These are phyloP conservation scores for Idaea dimidiata DNA, from an alignment of 2,888 invertebrate genomes.

Conservation along the genomic window DNA sequence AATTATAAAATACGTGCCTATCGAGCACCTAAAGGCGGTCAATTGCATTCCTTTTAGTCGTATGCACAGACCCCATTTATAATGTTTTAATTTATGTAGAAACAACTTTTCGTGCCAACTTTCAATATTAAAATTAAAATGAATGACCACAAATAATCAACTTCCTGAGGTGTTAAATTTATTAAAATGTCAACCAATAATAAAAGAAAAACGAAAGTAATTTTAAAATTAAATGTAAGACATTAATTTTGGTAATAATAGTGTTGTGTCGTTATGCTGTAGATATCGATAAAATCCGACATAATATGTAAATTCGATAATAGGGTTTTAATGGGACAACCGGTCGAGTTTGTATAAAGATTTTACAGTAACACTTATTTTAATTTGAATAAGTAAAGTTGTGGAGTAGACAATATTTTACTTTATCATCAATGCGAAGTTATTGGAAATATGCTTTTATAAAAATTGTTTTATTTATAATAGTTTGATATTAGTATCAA, in stretches of 20 bases:
- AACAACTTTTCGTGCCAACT: not conserved
- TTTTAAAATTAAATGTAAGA: constrained; percentile 5
- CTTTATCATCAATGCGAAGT: not conserved
- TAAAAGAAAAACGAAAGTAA: not conserved
- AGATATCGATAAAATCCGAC: constrained; percentile 51
- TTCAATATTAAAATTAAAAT: constrained; percentile 17
- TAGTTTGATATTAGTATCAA: too few species aligned
- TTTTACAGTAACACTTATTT: constrained; percentile 50
- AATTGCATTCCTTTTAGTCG: too few species aligned
- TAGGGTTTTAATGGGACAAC: constrained; percentile 69
- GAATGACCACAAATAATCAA: not conserved
- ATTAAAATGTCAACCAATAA: not conserved
- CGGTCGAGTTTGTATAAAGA: constrained; percentile 58
- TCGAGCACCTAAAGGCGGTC: too few species aligned
- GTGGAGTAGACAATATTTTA: constrained; percentile 26
- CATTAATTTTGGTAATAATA: constrained; percentile 23
- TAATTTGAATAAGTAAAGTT: constrained; percentile 37
- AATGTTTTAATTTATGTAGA: not conserved
- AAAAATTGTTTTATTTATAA: too few species aligned
- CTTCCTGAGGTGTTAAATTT: not conserved
- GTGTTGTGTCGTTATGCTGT: constrained; percentile 41
- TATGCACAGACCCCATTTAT: too few species aligned
- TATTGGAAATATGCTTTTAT: too few species aligned
- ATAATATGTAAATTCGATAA: constrained; percentile 66
- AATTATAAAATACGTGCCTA: too few species aligned